Evolutionary conservation across 2,888 invertebrate species (phyloP).

Genomic region (Ferdinandea cuprea): DNA sequence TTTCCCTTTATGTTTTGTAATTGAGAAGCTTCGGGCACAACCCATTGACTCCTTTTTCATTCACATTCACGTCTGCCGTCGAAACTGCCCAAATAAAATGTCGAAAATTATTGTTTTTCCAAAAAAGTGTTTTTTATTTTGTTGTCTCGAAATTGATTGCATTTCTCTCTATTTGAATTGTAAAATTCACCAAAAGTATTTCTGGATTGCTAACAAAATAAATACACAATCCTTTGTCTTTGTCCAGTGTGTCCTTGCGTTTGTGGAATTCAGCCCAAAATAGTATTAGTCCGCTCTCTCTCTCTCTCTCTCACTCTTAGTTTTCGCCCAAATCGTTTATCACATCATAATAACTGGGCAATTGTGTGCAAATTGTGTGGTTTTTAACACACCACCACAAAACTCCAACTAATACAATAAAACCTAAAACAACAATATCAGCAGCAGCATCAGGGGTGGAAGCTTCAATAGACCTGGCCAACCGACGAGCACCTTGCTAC

Average conservation of each 20-base stretch:
- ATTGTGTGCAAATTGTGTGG: constrained; percentile 69
- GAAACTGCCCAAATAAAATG: neutral
- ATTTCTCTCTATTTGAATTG: constrained; percentile 31
- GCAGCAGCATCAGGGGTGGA: neutral
- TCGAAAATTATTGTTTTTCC: constrained; percentile 8
- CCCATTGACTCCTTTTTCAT: no score
- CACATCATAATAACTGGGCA: constrained; percentile 66
- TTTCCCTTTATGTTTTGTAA: no score
- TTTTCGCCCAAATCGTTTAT: constrained; percentile 54
- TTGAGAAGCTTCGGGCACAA: no score
- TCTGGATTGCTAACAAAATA: constrained; percentile 7
- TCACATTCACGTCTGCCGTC: no score
- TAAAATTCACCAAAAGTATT: constrained; percentile 1
- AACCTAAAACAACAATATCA: neutral
- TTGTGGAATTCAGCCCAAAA: constrained; percentile 14
- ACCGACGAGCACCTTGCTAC: no score
- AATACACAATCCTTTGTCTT: neutral
- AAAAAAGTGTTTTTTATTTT: no score
- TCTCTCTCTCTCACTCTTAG: constrained; percentile 1
- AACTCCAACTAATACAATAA: neutral
- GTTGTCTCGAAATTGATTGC: constrained; percentile 20
- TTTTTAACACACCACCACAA: constrained; percentile 25
- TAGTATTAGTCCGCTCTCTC: constrained; percentile 7
- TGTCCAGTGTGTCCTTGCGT: neutral
- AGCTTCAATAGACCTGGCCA: neutral